These are phyloP conservation scores for Cettia cetti DNA, from an alignment of 2,113 vertebrate species.

Conservation along the genomic window DNA sequence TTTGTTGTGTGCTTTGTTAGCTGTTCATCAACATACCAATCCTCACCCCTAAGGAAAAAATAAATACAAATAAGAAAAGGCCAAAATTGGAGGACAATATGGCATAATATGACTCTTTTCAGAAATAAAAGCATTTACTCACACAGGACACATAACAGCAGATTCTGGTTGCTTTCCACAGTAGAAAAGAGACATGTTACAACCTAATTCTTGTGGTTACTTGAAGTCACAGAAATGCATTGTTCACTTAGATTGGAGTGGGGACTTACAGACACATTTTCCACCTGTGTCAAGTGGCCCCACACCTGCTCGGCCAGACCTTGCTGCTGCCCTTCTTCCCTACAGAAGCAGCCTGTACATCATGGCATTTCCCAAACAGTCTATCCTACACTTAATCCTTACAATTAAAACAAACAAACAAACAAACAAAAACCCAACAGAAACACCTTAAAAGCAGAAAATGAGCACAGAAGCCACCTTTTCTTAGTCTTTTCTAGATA, in stretches of 20 bases:
- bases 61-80: not conserved
- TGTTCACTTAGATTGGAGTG: not conserved
- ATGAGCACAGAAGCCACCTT: not conserved
- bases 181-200: not conserved
- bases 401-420: not conserved
- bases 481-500: not conserved
- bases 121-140: not conserved
- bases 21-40: not conserved
- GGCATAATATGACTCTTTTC: not conserved
- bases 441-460: not conserved
- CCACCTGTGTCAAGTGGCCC: not conserved
- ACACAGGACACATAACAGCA: not conserved
- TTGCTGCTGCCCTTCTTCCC: not conserved
- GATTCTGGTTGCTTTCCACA: not conserved
- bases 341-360: not conserved
- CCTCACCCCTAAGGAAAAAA: not conserved
- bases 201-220: not conserved
- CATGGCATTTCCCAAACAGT: not conserved
- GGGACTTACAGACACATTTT: not conserved
- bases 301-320: not conserved
- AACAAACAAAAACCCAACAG: not conserved
- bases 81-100: not conserved
- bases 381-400: not conserved
- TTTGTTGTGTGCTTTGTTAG: not conserved
- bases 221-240: not conserved